A percentile compares a stretch with the other conserved stretches of the same genome.
These are phyloP conservation scores for Branchipolynoe longqiensis DNA, from an alignment of 2,888 invertebrate species.

Conservation along the genomic window DNA sequence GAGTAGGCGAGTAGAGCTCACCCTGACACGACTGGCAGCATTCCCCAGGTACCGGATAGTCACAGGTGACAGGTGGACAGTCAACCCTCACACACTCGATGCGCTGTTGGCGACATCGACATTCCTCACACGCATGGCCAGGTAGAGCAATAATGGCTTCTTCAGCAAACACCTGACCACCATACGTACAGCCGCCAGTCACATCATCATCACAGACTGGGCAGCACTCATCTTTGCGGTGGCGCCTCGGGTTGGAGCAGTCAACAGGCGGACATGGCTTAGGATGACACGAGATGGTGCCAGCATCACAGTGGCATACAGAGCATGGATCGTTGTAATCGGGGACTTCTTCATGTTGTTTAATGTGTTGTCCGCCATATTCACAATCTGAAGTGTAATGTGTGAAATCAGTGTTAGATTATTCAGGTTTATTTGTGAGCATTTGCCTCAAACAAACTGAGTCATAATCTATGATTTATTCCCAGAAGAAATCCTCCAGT, in stretches of 20 bases:
- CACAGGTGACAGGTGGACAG: conserved; percentile 38
- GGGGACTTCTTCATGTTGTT: conserved; percentile 66
- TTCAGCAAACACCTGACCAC: conserved; percentile 70
- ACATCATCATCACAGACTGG: conserved; percentile 70
- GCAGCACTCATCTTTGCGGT: conserved; percentile 74
- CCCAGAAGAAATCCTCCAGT: too few relatives aligned
- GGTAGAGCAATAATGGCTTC: background rate
- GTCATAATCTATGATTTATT: too few relatives aligned
- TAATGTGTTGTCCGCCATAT: conserved; percentile 67
- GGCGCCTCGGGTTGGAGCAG: conserved; percentile 9
- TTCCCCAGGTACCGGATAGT: conserved; percentile 29
- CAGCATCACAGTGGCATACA: conserved; percentile 69
- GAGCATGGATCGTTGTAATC: conserved; percentile 69
- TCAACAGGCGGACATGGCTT: conserved; percentile 17
- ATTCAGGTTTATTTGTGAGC: too few relatives aligned
- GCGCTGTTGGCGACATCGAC: background rate
- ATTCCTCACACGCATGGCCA: conserved; percentile 43
- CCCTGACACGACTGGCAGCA: conserved; percentile 52
- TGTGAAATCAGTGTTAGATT: too few relatives aligned
- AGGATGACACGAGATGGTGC: conserved; percentile 58
- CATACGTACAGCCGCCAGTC: conserved; percentile 72
- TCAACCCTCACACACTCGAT: background rate
- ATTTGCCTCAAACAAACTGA: too few relatives aligned
- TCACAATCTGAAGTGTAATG: conserved; percentile 65
- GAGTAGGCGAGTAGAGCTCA: too few relatives aligned